Base-by-base conservation (phyloP, 2,797 vertebrate genomes). In the Malurus leucopterus region DNA sequence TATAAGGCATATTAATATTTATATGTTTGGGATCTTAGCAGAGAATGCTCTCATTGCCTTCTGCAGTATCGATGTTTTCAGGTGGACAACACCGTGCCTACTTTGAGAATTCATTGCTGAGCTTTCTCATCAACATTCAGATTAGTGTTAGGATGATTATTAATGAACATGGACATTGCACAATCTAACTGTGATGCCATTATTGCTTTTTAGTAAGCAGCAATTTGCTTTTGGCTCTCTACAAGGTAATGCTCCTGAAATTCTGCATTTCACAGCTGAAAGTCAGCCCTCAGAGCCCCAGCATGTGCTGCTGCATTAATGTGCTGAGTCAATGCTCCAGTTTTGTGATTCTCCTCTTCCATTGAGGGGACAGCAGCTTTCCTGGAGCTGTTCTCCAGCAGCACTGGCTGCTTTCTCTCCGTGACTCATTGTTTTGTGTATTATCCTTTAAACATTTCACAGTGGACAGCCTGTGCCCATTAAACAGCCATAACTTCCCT, bases 401-500 rank as follows among this genome's bases (percentile, higher is more conserved):
- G 17, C 51, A 16, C 69, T 62, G 81, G 49, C 65, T 90, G 74
- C 44, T 81, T 86, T 87, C 71, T 83, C 89, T 74, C 91, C 69
- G 62, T 63, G 69, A 76, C 78, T 94, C 82, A 50, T 54, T 95
- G 71, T 55, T 96, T 92, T 46, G 36, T 47, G 51, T 83, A 29
- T 92, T 63, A 57, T 53, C 40, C 88, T 92, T 94, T 90, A 80
- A 90, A 90, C 86, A 80, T 30, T 90, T 92, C 61, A 68, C 49
- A 34, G 65, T 70, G 89, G 70, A 84, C 55, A 92, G 49, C 90
- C 90, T 13, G 41, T 93, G 44, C 67, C 88, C 67, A 75, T 95
- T 95, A 93, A 65, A 70, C 13, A 88, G 86, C 84, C 85, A 58
- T 24, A 84, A 86, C 43, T 94, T 92, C 20, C 77, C 54, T 55